These are phyloP conservation scores for Heliconius himera DNA, from an alignment of 1,140 invertebrate genomes.

Conservation along the genomic window DNA sequence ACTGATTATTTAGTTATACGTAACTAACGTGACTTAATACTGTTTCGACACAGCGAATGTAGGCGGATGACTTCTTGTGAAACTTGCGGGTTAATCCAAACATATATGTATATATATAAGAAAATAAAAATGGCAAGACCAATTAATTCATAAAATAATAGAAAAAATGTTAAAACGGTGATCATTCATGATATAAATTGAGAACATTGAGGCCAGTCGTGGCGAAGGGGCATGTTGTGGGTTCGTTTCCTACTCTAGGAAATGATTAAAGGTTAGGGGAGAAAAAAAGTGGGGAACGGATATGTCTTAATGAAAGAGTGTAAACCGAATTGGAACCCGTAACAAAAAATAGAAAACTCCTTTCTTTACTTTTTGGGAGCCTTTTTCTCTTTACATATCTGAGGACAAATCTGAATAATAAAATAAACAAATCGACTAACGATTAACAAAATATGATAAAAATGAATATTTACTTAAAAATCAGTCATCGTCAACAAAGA, in stretches of 20 bases:
- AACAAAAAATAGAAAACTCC: not conserved
- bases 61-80: conserved; percentile 30
- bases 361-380: not conserved
- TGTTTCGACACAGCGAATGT: conserved; percentile 25
- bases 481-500: not conserved
- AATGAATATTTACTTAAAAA: not conserved
- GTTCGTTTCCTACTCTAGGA: not conserved
- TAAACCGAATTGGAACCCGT: no score
- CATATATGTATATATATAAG: conserved; percentile 15
- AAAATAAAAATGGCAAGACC: not conserved
- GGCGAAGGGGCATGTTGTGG: no score
- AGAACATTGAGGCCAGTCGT: no score
- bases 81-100: conserved; percentile 24
- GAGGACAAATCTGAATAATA: no score
- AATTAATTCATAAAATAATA: not conserved
- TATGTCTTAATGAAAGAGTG: no score
- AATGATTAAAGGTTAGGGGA: not conserved
- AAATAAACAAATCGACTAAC: no score
- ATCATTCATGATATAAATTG: no score
- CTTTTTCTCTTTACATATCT: not conserved
- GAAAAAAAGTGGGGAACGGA: no score
- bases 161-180: no score
- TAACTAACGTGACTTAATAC: conserved; percentile 27
- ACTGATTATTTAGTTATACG: conserved; percentile 13
- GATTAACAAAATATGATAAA: not conserved